Conservation (phyloP, 2,888 invertebrate genomes). For the Lasioglossum marginatum region DNA sequence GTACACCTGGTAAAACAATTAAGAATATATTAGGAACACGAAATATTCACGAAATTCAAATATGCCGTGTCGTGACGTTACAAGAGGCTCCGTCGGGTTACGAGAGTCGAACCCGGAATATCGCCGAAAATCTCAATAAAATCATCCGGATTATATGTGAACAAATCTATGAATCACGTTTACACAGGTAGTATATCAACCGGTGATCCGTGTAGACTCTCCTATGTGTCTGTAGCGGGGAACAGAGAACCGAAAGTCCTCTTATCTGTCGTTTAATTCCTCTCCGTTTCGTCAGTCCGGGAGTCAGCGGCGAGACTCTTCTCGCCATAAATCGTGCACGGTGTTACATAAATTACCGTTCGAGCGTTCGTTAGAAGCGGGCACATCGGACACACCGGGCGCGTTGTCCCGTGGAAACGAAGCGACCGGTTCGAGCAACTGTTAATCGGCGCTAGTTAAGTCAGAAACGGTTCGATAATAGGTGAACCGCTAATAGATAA, state of each 20-base stretch:
- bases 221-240: neutral
- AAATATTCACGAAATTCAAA: neutral
- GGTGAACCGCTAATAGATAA: constrained; percentile 27
- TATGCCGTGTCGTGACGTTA: neutral
- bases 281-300: constrained; percentile 20
- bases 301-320: neutral
- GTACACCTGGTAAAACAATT: neutral
- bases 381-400: constrained; percentile 12
- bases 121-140: neutral
- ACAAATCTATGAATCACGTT: neutral
- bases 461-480: constrained; percentile 19
- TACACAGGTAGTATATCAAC: neutral
- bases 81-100: neutral
- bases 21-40: neutral
- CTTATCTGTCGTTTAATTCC: constrained; percentile 26
- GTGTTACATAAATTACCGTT: constrained; percentile 26
- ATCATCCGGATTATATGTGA: neutral
- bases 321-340: constrained; percentile 27
- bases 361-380: constrained; percentile 26
- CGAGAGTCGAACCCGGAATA: neutral
- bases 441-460: constrained; percentile 25
- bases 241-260: constrained; percentile 8
- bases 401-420: constrained; percentile 12
- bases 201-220: constrained; percentile 6
- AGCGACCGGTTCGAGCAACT: neutral